A percentile compares a stretch with the other conserved stretches of the same genome.
These are phyloP conservation scores for Trachelus troglodyta DNA, from an alignment of 2,888 invertebrate genomes.

Conservation along the genomic window DNA sequence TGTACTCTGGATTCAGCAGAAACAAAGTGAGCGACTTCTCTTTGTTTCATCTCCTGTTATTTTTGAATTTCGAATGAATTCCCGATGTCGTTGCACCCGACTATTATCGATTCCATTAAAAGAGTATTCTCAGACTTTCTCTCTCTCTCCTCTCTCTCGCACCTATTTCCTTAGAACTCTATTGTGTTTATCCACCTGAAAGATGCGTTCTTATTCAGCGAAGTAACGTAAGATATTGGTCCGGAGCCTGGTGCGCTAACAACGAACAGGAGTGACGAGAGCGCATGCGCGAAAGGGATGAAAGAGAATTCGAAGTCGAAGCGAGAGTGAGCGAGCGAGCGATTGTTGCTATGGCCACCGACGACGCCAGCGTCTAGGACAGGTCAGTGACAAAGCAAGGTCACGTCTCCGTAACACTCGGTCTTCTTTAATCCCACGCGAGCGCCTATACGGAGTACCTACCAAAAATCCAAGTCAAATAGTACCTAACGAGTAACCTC, in stretches of 20 bases:
- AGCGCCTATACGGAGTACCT: background rate
- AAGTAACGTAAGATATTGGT: background rate
- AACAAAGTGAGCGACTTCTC: background rate
- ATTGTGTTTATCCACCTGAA: background rate
- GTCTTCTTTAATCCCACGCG: background rate
- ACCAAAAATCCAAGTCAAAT: background rate
- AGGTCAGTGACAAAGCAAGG: constrained; percentile 66
- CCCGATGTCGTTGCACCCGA: constrained; percentile 40
- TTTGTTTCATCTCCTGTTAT: constrained; percentile 21
- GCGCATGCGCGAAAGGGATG: background rate
- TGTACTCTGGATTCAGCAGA: too few species aligned
- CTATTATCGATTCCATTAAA: background rate
- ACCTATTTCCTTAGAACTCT: background rate
- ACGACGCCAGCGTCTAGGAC: constrained; percentile 55
- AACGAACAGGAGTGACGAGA: background rate
- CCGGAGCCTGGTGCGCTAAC: background rate
- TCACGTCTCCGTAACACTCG: constrained; percentile 39
- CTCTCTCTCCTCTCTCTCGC: too few species aligned
- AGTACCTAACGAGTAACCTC: background rate
- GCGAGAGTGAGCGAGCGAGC: background rate
- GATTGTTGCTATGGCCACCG: constrained; percentile 25
- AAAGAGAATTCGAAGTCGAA: background rate
- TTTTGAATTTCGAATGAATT: constrained; percentile 32
- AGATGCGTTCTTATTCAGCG: background rate
- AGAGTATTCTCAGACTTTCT: too few species aligned